A percentile compares a stretch with the other conserved stretches of the same genome.
Evolutionary conservation across 2,888 invertebrate species (phyloP).

Genomic region (Imbricaverruca yamaguchii): DNA sequence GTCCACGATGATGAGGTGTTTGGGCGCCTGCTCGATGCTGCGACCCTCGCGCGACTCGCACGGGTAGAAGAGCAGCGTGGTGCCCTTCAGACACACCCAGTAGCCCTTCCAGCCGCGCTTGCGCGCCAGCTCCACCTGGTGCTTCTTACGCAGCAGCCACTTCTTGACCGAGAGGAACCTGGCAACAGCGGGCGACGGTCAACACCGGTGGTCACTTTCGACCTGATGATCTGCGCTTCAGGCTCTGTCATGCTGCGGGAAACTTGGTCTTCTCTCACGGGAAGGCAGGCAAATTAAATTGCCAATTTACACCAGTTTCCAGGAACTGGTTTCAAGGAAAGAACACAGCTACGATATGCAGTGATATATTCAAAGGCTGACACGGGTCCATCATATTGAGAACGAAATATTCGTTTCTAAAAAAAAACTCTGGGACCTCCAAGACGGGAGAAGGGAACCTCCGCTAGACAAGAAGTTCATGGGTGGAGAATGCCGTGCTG

Average conservation of each 20-base stretch:
- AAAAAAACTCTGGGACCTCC: too few species aligned
- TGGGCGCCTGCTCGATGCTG: conserved; percentile 85
- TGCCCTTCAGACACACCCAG: conserved; percentile 97
- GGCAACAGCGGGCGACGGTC: background rate
- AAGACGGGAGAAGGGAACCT: too few species aligned
- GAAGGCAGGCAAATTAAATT: too few species aligned
- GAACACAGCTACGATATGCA: too few species aligned
- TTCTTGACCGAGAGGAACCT: conserved; percentile 97
- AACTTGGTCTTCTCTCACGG: background rate
- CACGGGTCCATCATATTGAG: too few species aligned
- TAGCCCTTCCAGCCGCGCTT: conserved; percentile 97
- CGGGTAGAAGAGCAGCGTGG: conserved; percentile 89
- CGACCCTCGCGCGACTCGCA: conserved; percentile 74
- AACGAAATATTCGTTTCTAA: too few species aligned
- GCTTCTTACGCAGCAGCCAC: conserved; percentile 93
- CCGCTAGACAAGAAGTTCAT: too few species aligned
- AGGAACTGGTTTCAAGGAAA: too few species aligned
- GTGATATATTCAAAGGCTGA: too few species aligned
- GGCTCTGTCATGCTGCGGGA: background rate
- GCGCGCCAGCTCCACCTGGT: conserved; percentile 90
- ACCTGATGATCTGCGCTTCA: background rate
- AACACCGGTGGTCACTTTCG: background rate
- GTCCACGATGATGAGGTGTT: conserved; percentile 91
- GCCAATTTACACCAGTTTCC: too few species aligned
- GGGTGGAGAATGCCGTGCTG: too few species aligned